phyloP scores from a whole-genome alignment of 2,797 vertebrate genomes.

The Aulostomus chinensis region DNA sequence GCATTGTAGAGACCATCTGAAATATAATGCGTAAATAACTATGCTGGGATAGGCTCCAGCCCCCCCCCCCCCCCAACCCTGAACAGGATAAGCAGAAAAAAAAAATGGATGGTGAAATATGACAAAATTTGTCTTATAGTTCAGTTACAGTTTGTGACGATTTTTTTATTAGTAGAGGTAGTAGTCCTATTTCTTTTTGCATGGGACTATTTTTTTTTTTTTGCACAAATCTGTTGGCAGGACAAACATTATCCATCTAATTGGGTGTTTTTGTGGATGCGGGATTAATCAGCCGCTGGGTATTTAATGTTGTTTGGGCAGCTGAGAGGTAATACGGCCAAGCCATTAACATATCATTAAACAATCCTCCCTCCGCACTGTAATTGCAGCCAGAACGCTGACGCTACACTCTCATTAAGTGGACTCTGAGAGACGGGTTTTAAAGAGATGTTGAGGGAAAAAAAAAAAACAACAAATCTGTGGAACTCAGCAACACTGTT shows the following conservation, averaged over 20 bases:
- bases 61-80: no score
- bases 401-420: conserved; percentile 72
- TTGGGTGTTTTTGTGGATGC: conserved; percentile 69
- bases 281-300: conserved; percentile 73
- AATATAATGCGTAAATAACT: no score
- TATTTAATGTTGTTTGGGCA: conserved; percentile 80
- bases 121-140: no score
- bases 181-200: conserved; percentile 10
- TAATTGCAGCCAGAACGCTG: conserved; percentile 74
- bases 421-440: conserved; percentile 60
- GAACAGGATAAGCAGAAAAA: no score
- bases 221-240: conserved; percentile 46
- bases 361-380: conserved; percentile 69
- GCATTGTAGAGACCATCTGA: no score
- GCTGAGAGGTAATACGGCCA: conserved; percentile 76
- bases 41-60: no score
- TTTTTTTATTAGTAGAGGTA: no score
- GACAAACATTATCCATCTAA: conserved; percentile 66
- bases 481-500: conserved; percentile 56
- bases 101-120: no score
- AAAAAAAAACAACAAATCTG: no score
- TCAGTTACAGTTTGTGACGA: no score
- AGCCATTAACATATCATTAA: conserved; percentile 81
- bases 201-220: conserved; percentile 19
- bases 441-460: conserved; percentile 48